These are phyloP conservation scores for Morone chrysops DNA, from an alignment of 2,113 vertebrate genomes.

Conservation along the genomic window DNA sequence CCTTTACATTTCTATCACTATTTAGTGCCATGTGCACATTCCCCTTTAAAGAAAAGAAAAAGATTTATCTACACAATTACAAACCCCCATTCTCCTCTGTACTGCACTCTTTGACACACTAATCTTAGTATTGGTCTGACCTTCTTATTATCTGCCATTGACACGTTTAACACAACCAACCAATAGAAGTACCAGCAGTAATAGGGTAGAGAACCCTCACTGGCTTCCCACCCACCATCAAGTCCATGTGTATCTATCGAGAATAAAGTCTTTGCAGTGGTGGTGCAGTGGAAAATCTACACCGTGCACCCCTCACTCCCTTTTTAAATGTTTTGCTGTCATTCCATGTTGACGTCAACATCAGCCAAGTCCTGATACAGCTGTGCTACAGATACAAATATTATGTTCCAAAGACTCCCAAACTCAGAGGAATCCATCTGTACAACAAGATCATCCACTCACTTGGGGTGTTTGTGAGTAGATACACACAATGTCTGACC, in stretches of 20 bases:
- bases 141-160: neutral
- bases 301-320: neutral
- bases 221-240: neutral
- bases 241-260: neutral
- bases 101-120: neutral
- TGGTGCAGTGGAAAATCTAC: neutral
- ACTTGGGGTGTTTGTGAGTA: neutral
- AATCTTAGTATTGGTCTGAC: neutral
- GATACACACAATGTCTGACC: neutral
- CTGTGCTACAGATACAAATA: neutral
- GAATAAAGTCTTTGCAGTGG: too few relatives aligned
- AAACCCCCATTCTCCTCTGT: neutral
- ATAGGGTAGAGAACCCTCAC: neutral
- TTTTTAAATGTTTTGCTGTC: neutral
- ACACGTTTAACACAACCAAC: neutral
- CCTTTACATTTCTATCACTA: neutral
- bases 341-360: neutral
- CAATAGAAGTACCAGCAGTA: neutral
- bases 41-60: neutral
- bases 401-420: neutral
- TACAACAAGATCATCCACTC: neutral
- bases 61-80: neutral
- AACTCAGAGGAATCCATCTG: slow-evolving; percentile 8
- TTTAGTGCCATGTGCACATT: neutral
- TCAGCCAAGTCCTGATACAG: slow-evolving; percentile 4